A percentile compares a stretch with the other conserved stretches of the same genome.
Evolutionary conservation across 2,797 vertebrate genomes (phyloP).

Genomic region (Cryptoblepharus egeriae): DNA sequence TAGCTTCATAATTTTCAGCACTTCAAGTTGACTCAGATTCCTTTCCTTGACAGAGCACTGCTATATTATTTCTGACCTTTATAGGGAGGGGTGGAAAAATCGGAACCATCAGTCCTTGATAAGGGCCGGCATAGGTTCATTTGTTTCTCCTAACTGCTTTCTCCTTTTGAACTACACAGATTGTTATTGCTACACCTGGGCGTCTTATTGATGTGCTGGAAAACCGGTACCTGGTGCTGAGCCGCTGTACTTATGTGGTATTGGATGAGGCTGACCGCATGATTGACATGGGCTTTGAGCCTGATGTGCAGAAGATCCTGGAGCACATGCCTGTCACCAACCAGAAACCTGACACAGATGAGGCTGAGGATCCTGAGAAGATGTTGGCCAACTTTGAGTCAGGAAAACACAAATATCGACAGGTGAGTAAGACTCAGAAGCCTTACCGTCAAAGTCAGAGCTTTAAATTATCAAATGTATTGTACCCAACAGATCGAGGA

Average conservation of each 20-base stretch:
- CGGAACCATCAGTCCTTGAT: too few relatives aligned
- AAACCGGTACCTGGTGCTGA: constrained; percentile 96
- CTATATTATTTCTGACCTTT: neutral
- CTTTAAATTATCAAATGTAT: neutral
- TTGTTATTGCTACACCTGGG: constrained; percentile 95
- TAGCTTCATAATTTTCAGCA: neutral
- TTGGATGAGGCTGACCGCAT: constrained; percentile 97
- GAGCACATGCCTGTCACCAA: constrained; percentile 99
- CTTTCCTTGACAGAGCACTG: neutral
- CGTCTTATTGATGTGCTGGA: constrained; percentile 97
- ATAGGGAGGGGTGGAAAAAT: neutral
- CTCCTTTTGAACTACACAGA: constrained; percentile 73
- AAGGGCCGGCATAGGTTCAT: neutral
- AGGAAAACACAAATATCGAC: constrained; percentile 97
- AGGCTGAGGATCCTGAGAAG: constrained; percentile 97
- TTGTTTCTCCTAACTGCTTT: neutral
- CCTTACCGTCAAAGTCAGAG: neutral
- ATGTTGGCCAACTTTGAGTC: constrained; percentile 97
- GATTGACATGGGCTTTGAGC: constrained; percentile 99
- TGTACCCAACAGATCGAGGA: neutral
- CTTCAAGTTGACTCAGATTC: neutral
- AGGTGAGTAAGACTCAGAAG: constrained; percentile 77
- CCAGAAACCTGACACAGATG: constrained; percentile 97
- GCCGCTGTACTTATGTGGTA: constrained; percentile 97
- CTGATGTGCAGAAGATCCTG: constrained; percentile 97